Conservation (phyloP, 2,888 invertebrate species). For the Torymus aiolomorphi region DNA sequence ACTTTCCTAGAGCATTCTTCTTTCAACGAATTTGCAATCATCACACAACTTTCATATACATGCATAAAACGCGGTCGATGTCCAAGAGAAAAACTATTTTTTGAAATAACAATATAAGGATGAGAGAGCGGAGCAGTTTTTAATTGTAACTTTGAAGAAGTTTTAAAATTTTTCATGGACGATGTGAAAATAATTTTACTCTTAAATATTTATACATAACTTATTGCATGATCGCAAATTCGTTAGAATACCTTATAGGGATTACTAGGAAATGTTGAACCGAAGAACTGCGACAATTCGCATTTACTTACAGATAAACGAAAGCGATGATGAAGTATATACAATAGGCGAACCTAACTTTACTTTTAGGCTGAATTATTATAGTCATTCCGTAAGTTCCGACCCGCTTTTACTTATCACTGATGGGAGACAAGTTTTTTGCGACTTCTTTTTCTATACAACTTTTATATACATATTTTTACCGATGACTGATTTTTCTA, state of each 20-base stretch:
- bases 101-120: background rate
- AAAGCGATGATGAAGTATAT: background rate
- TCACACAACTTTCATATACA: constrained; percentile 20
- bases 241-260: constrained; percentile 14
- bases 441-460: constrained; percentile 35
- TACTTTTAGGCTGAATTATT: constrained; percentile 38
- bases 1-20: background rate
- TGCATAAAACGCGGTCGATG: background rate
- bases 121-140: background rate
- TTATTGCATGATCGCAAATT: constrained; percentile 9
- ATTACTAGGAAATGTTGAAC: background rate
- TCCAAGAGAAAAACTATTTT: background rate
- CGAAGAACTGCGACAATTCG: constrained; percentile 5
- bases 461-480: constrained; percentile 40
- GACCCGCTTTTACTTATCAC: constrained; percentile 52
- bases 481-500: constrained; percentile 55
- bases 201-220: background rate
- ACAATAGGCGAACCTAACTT: constrained; percentile 28
- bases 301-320: too few relatives aligned
- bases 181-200: constrained; percentile 3
- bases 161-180: background rate
- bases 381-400: constrained; percentile 52
- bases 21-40: constrained; percentile 29
- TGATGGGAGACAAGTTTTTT: constrained; percentile 35
- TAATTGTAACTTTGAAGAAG: background rate